phyloP scores from a whole-genome alignment of 1,140 invertebrate genomes.

The Macrotrachela quadricornifera region DNA sequence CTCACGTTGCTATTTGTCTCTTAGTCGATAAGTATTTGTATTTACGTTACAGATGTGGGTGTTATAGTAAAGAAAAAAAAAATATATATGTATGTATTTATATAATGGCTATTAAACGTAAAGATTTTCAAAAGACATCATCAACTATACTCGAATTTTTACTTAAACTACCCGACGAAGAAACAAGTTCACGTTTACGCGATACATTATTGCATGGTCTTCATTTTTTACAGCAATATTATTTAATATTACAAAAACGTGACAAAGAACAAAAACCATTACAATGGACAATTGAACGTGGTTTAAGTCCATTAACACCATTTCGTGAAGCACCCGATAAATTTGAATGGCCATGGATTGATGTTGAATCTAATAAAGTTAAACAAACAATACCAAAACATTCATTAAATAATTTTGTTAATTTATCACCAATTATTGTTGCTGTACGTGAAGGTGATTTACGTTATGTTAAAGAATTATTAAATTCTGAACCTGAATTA shows the following conservation, averaged over 20 bases:
- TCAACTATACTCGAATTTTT: slow-evolving; percentile 30
- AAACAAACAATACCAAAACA: slow-evolving; percentile 15
- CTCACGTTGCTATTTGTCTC: no score
- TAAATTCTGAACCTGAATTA: slow-evolving; percentile 15
- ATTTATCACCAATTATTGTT: slow-evolving; percentile 20
- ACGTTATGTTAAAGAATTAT: slow-evolving; percentile 12
- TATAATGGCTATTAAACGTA: no score
- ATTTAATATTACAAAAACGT: slow-evolving; percentile 18
- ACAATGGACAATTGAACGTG: slow-evolving; percentile 11
- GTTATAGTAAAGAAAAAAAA: no score
- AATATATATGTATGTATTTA: no score
- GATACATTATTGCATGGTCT: slow-evolving; percentile 26
- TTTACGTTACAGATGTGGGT: no score
- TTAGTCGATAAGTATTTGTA: no score
- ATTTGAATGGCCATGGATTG: slow-evolving; percentile 28
- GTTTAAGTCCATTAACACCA: slow-evolving; percentile 28
- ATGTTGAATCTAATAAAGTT: slow-evolving; percentile 19
- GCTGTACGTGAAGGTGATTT: slow-evolving; percentile 21
- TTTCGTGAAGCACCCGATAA: slow-evolving; percentile 25
- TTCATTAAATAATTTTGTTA: slow-evolving; percentile 17
- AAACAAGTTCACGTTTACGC: slow-evolving; percentile 26
- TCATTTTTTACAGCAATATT: slow-evolving; percentile 28
- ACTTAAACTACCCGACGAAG: slow-evolving; percentile 26
- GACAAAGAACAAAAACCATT: slow-evolving; percentile 5
- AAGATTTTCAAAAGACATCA: slow-evolving; percentile 30